A percentile compares a stretch with the other conserved stretches of the same genome.
Conservation (phyloP, 2,113 vertebrate species). For the Albula goreensis region DNA sequence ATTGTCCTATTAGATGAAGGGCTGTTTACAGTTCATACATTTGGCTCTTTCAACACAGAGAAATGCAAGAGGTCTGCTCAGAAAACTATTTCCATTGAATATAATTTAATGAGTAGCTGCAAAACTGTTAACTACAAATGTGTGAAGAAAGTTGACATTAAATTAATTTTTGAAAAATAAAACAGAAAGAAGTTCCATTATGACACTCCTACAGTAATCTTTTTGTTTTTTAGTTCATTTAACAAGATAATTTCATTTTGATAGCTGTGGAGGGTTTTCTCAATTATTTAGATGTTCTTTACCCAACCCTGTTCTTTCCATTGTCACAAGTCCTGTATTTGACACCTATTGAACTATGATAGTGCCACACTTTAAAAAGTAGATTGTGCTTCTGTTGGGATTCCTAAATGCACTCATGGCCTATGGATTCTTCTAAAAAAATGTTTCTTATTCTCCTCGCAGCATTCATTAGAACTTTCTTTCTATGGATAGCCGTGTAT, state of each 20-base stretch:
- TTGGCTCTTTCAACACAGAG: not conserved
- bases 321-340: too few relatives aligned
- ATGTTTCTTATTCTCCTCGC: too few relatives aligned
- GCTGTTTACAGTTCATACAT: not conserved
- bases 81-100: not conserved
- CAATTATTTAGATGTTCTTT: too few relatives aligned
- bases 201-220: not conserved
- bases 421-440: too few relatives aligned
- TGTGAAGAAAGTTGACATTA: not conserved
- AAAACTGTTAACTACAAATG: not conserved
- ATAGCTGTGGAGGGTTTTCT: too few relatives aligned
- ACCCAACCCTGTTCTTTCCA: too few relatives aligned
- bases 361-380: not conserved
- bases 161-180: slow-evolving; percentile 11
- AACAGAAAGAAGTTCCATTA: not conserved
- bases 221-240: too few relatives aligned
- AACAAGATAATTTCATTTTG: too few relatives aligned
- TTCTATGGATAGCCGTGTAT: too few relatives aligned
- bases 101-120: not conserved
- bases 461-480: too few relatives aligned
- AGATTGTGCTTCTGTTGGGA: not conserved
- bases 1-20: not conserved
- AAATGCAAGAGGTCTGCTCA: not conserved
- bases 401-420: too few relatives aligned
- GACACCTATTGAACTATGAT: too few relatives aligned